Conservation (phyloP, 2,888 invertebrate species). For the Stenodema calcarata region DNA sequence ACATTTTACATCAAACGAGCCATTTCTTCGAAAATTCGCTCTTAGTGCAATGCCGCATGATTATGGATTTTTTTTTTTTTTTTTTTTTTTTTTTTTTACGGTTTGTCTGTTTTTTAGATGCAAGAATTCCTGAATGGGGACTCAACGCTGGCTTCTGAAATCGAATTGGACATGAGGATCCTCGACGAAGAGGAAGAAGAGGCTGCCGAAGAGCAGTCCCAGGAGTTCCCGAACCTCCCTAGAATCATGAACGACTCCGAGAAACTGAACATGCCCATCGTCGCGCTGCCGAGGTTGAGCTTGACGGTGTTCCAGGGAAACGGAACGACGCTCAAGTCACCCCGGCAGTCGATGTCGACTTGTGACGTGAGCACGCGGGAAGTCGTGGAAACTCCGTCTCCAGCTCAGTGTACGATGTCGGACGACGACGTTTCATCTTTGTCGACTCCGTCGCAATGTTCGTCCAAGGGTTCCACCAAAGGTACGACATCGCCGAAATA, state of each 20-base stretch:
- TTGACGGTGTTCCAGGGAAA: not conserved
- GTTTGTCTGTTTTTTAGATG: constrained; percentile 49
- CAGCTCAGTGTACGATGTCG: not conserved
- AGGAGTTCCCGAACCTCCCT: not conserved
- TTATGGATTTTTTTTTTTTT: too few species aligned
- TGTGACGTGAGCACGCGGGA: not conserved
- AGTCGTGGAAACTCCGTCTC: not conserved
- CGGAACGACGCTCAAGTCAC: not conserved
- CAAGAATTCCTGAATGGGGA: constrained; percentile 53
- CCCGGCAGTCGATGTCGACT: not conserved
- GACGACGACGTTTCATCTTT: constrained; percentile 15
- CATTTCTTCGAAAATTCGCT: too few species aligned
- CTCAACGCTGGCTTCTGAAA: constrained; percentile 52
- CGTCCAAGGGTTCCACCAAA: not conserved
- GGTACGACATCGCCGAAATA: not conserved
- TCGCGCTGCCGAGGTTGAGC: not conserved
- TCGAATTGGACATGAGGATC: constrained; percentile 52
- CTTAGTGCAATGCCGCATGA: too few species aligned
- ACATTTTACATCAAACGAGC: too few species aligned
- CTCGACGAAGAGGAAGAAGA: constrained; percentile 1
- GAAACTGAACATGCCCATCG: not conserved
- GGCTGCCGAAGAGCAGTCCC: not conserved
- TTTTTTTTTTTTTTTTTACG: too few species aligned
- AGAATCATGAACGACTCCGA: not conserved
- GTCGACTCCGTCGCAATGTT: not conserved